Base-by-base conservation (phyloP, 2,888 invertebrate genomes). In the Tetranychus truncatus region DNA sequence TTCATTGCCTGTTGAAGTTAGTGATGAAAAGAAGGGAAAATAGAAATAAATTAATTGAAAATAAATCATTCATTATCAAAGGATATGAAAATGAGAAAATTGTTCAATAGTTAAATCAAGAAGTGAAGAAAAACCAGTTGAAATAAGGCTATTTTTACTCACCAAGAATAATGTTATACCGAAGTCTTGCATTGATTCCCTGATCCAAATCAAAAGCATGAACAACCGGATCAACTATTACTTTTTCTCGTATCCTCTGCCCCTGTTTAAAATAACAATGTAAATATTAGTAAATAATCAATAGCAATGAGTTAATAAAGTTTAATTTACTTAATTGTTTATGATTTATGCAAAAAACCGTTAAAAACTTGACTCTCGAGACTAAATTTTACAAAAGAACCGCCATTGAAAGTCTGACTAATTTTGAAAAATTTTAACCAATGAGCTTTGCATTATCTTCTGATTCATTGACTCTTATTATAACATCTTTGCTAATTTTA, bases 141-240 rank as follows among this genome's bases (percentile, higher is more conserved):
- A 20, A 20, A 71, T 8, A n/a, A 71, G 2, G 45, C 34, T 8
- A 20, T 45, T 72, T n/a, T 72, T 73, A 44, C 65, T 78, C 77
- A 79, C 80, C 92, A 2, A 90, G 86, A 34, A 91, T 86, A 73
- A 92, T 88, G 78, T 90, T 90, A 81, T 92, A 92, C 0, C 89
- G 85, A 1, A 92, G 84, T 0, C 88, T 85, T 0, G 89, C 87
- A 79, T 89, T 88, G 69, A 92, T 87, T 0, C 89, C 90, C 1
- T 85, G 80, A 82, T 92, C 92, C 82, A 91, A 90, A 82, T 92
- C 92, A 78, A 86, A 87, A 0, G 92, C 92, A 79, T 86, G 87
- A 71, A 92, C 90, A 1, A 88, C 87, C 0, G 88, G 87, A 6
- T 87, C 84, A 81, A 92, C 89, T 75, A 85, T 83, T 1, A 93